Conservation (phyloP, 2,888 invertebrate genomes). For the Eudasyphora cyanicolor region DNA sequence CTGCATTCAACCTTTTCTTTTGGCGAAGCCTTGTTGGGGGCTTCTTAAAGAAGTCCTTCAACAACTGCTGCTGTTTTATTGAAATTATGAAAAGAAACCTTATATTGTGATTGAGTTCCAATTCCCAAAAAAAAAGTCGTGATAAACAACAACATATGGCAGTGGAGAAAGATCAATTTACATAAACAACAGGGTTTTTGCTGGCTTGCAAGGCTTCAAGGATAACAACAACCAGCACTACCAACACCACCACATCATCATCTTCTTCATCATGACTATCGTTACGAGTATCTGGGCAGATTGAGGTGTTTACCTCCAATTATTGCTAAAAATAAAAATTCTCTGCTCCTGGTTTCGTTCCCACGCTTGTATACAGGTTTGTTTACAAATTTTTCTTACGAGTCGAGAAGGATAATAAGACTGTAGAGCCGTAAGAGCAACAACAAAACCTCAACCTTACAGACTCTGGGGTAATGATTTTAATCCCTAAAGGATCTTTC, state of each 20-base stretch:
- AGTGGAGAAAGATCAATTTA: slow-evolving; percentile 65
- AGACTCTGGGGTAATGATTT: slow-evolving; percentile 28
- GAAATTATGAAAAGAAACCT: slow-evolving; percentile 33
- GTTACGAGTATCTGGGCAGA: too few relatives aligned
- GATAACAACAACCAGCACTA: slow-evolving; percentile 40
- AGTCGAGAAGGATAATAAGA: slow-evolving; percentile 56
- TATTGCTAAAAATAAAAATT: slow-evolving; percentile 45
- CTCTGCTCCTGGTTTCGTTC: slow-evolving; percentile 42
- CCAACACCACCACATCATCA: slow-evolving; percentile 10
- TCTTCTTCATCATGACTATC: neutral
- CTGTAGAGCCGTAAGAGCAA: slow-evolving; percentile 37
- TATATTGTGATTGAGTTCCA: slow-evolving; percentile 13
- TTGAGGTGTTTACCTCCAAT: neutral
- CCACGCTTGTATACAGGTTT: slow-evolving; percentile 47
- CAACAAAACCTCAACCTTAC: slow-evolving; percentile 2
- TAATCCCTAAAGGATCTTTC: slow-evolving; percentile 62
- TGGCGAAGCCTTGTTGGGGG: neutral
- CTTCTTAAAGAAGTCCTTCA: neutral
- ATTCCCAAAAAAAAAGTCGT: neutral
- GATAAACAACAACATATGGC: slow-evolving; percentile 67
- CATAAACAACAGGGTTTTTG: slow-evolving; percentile 54
- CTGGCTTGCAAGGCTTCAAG: neutral
- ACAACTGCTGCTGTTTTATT: neutral
- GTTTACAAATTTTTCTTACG: slow-evolving; percentile 45
- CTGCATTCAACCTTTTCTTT: neutral